Conservation (phyloP, 2,888 invertebrate genomes). For the Drosophila paranaensis region DNA sequence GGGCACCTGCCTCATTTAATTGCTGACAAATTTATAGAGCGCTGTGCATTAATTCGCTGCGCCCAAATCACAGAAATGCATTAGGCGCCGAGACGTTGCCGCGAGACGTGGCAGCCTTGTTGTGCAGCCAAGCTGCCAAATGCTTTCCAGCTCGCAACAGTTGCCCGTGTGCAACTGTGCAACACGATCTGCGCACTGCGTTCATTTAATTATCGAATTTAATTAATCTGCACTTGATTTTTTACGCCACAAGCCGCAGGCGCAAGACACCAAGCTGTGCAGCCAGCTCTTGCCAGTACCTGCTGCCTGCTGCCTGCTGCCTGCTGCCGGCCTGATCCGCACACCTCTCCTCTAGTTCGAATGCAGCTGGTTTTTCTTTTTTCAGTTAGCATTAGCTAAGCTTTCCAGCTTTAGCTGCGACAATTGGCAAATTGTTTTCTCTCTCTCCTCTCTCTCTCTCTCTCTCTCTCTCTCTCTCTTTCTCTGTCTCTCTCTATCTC, state of each 20-base stretch:
- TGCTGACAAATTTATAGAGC: conserved; percentile 83
- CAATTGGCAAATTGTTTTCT: conserved; percentile 74
- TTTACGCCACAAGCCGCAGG: conserved; percentile 66
- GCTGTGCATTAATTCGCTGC: conserved; percentile 80
- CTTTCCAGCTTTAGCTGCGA: conserved; percentile 38
- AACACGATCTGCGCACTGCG: conserved; percentile 75
- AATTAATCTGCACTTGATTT: conserved; percentile 81
- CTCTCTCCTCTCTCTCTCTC: neutral
- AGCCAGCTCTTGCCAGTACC: neutral
- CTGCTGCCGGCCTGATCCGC: conserved; percentile 5
- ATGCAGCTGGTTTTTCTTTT: conserved; percentile 31
- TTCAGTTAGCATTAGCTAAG: conserved; percentile 1
- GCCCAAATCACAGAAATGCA: conserved; percentile 82
- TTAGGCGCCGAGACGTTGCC: conserved; percentile 52
- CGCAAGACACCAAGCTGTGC: conserved; percentile 51
- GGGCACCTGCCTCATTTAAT: conserved; percentile 73
- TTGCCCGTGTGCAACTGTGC: conserved; percentile 24
- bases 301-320: neutral
- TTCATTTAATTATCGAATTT: conserved; percentile 83
- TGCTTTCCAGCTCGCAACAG: conserved; percentile 39
- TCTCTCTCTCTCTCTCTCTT: neutral
- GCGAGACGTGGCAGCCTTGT: conserved; percentile 63
- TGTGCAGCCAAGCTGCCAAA: conserved; percentile 74
- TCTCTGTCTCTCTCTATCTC: neutral
- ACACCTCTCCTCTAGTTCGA: neutral